phyloP scores from a whole-genome alignment of 2,888 invertebrate species.

The Sesamia inferens region DNA sequence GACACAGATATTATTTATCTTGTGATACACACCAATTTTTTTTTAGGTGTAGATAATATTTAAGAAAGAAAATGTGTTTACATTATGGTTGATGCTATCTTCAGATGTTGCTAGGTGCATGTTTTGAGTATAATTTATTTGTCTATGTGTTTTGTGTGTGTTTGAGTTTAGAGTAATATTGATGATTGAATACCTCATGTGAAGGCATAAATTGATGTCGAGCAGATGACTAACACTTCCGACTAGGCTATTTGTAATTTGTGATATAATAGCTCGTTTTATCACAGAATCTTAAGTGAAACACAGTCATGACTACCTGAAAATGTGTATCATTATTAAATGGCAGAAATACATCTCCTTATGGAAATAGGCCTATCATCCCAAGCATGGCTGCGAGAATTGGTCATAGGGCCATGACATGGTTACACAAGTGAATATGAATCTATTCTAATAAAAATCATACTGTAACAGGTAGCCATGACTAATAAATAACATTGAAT shows the following conservation, averaged over 20 bases:
- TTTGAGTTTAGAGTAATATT: neutral
- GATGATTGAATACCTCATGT: neutral
- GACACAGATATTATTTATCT: conserved; percentile 37
- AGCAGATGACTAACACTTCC: neutral
- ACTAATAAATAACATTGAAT: conserved; percentile 28
- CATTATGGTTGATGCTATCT: neutral
- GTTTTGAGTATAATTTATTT: neutral
- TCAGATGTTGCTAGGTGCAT: conserved; percentile 12
- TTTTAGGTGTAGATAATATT: conserved; percentile 38
- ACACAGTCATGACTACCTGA: neutral
- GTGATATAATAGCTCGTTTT: neutral
- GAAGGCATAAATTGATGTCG: too few species aligned
- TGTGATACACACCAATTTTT: conserved; percentile 29
- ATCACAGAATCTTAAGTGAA: neutral
- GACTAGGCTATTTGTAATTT: neutral
- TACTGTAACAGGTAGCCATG: conserved; percentile 47
- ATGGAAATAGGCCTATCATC: too few species aligned
- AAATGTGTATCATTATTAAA: neutral
- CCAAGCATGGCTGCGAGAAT: neutral
- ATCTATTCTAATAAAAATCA: conserved; percentile 23
- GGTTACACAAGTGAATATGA: conserved; percentile 7
- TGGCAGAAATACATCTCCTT: neutral
- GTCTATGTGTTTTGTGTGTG: neutral
- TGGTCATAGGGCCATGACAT: conserved; percentile 6
- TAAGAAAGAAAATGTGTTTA: conserved; percentile 30